Percentiles rank a stretch among this genome's conserved stretches.
Conservation (phyloP, 2,113 vertebrate genomes). For the Taurulus bubalis region DNA sequence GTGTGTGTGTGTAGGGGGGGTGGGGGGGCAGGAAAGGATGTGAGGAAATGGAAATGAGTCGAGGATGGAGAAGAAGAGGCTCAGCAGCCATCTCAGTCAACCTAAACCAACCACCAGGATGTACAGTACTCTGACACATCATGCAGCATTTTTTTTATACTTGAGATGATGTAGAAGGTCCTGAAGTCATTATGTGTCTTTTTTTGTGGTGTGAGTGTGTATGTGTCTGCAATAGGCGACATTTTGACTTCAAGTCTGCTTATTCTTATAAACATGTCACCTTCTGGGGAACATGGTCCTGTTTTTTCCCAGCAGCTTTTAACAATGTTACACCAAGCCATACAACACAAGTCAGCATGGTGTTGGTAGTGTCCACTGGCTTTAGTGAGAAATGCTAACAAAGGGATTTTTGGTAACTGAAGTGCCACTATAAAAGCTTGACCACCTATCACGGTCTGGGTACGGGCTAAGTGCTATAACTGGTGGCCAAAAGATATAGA, state of each 20-base stretch:
- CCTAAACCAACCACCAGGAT: constrained; percentile 49
- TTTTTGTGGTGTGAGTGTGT: constrained; percentile 37
- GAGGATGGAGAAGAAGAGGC: not conserved
- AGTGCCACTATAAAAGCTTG: not conserved
- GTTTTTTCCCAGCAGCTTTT: not conserved
- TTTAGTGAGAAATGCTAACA: not conserved
- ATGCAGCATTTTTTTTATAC: constrained; percentile 59
- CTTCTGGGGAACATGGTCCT: not conserved
- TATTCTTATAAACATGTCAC: not conserved
- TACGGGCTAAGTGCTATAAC: not conserved
- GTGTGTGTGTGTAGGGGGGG: too few species aligned
- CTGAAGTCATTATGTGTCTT: constrained; percentile 42
- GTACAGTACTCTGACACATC: constrained; percentile 54
- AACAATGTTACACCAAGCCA: not conserved
- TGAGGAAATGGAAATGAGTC: not conserved
- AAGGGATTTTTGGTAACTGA: not conserved
- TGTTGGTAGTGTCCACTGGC: not conserved
- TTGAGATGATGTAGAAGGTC: constrained; percentile 42
- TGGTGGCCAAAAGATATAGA: not conserved
- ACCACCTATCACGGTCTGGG: not conserved
- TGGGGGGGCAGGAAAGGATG: not conserved
- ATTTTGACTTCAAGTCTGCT: not conserved
- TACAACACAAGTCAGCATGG: not conserved
- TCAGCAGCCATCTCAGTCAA: constrained; percentile 39
- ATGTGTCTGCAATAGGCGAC: constrained; percentile 1